Percentiles rank a stretch among this genome's conserved stretches.
Conservation (phyloP, 2,888 invertebrate species). For the Drosophila pseudotalamancana region DNA sequence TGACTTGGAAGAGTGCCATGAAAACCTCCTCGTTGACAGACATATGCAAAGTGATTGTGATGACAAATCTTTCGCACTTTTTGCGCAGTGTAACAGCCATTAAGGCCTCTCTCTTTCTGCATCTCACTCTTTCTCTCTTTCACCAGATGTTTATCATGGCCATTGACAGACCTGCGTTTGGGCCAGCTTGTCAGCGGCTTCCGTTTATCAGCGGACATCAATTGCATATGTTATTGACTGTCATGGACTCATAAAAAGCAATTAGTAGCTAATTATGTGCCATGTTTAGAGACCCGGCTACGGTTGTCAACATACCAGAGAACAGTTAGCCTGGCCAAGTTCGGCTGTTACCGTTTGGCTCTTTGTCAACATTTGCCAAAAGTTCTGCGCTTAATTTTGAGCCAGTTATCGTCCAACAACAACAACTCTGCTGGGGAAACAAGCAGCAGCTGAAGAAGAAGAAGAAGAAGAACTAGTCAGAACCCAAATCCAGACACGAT, state of each 20-base stretch:
- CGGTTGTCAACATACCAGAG: constrained; percentile 48
- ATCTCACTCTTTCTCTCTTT: background rate
- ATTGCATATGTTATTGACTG: constrained; percentile 23
- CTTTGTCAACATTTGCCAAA: constrained; percentile 71
- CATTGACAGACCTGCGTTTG: background rate
- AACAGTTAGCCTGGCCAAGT: constrained; percentile 60
- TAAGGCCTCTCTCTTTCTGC: background rate
- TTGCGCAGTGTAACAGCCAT: background rate
- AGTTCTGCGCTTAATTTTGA: constrained; percentile 53
- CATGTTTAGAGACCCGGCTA: constrained; percentile 41
- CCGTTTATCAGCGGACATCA: constrained; percentile 23
- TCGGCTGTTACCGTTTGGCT: constrained; percentile 60
- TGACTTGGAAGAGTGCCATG: background rate
- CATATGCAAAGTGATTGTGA: background rate
- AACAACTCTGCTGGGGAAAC: constrained; percentile 9
- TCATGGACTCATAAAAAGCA: constrained; percentile 51
- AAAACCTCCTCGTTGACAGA: background rate
- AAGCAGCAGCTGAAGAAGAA: constrained; percentile 23
- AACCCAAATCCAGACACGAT: constrained; percentile 18
- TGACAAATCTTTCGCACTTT: background rate
- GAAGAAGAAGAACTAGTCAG: constrained; percentile 28
- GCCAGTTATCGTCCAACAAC: constrained; percentile 33
- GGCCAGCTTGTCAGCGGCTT: too few relatives aligned
- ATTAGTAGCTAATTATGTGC: constrained; percentile 70
- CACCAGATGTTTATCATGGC: constrained; percentile 33